These are phyloP conservation scores for Ispidina lecontei DNA, from an alignment of 2,797 vertebrate species.

Conservation along the genomic window DNA sequence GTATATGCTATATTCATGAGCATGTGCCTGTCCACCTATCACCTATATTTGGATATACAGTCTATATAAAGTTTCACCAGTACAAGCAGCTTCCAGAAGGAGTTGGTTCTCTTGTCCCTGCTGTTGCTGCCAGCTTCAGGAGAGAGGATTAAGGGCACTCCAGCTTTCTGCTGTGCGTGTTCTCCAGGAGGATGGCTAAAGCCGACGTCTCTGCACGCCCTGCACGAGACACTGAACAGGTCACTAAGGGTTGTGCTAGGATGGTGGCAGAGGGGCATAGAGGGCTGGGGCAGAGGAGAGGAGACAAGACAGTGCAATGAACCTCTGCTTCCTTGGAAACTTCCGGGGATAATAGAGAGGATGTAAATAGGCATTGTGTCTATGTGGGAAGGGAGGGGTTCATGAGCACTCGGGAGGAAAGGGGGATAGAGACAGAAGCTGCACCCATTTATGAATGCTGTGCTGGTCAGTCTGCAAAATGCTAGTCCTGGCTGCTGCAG, in stretches of 20 bases:
- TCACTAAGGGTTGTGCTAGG: not conserved
- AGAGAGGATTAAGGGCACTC: not conserved
- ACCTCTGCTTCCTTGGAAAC: not conserved
- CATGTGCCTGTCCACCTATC: constrained; percentile 32
- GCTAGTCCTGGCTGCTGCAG: not conserved
- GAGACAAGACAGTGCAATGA: not conserved
- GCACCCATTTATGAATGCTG: rapidly evolving
- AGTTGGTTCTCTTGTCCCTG: constrained; percentile 1
- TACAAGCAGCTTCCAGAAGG: constrained; percentile 55
- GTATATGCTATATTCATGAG: not conserved
- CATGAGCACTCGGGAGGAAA: not conserved
- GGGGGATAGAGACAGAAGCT: not conserved
- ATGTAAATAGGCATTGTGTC: rapidly evolving
- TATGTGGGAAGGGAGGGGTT: not conserved
- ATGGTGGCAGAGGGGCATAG: not conserved
- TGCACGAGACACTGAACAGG: constrained; percentile 76
- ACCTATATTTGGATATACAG: constrained; percentile 76
- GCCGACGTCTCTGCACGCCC: constrained; percentile 61
- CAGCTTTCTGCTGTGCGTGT: not conserved
- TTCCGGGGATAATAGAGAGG: not conserved
- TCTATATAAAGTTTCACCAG: constrained; percentile 78
- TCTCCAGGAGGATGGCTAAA: constrained; percentile 70
- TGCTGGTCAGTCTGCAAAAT: not conserved
- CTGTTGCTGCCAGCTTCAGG: constrained; percentile 16
- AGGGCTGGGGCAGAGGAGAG: not conserved